Percentiles rank a stretch among this genome's conserved stretches.
phyloP scores from a whole-genome alignment of 2,888 invertebrate species.

The Zaprionus lineosus region DNA sequence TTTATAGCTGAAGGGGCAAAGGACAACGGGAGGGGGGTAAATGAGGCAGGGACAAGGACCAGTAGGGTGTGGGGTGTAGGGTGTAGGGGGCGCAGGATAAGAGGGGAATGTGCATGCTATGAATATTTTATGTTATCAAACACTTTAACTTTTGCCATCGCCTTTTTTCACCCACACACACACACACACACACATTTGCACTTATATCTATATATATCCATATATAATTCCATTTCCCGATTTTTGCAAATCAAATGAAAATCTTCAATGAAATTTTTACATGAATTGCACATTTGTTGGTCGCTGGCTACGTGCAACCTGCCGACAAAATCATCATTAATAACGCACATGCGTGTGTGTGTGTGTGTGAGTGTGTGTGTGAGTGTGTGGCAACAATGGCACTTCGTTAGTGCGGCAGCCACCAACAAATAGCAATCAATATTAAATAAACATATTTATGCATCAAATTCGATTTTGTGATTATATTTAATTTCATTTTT shows the following conservation, averaged over 20 bases:
- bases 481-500: too few species aligned
- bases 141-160: conserved; percentile 41
- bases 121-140: conserved; percentile 61
- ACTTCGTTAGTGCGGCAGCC: conserved; percentile 72
- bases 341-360: conserved; percentile 32
- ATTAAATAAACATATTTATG: conserved; percentile 59
- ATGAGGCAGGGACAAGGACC: conserved; percentile 12
- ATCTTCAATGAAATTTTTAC: conserved; percentile 46
- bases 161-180: conserved; percentile 40
- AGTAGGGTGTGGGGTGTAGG: too few species aligned
- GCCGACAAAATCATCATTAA: conserved; percentile 68
- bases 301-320: conserved; percentile 38
- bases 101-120: conserved; percentile 47
- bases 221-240: conserved; percentile 36
- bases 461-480: conserved; percentile 56
- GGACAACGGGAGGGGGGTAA: background rate
- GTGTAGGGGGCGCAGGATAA: too few species aligned
- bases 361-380: conserved; percentile 11
- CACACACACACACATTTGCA: conserved; percentile 50
- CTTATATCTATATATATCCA: background rate
- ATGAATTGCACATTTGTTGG: conserved; percentile 55
- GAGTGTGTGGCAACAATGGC: conserved; percentile 60
- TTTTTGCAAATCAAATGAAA: conserved; percentile 53
- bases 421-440: conserved; percentile 55
- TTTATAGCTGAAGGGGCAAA: conserved; percentile 27